phyloP scores from a whole-genome alignment of 2,113 vertebrate genomes.

The Smithornis capensis region DNA sequence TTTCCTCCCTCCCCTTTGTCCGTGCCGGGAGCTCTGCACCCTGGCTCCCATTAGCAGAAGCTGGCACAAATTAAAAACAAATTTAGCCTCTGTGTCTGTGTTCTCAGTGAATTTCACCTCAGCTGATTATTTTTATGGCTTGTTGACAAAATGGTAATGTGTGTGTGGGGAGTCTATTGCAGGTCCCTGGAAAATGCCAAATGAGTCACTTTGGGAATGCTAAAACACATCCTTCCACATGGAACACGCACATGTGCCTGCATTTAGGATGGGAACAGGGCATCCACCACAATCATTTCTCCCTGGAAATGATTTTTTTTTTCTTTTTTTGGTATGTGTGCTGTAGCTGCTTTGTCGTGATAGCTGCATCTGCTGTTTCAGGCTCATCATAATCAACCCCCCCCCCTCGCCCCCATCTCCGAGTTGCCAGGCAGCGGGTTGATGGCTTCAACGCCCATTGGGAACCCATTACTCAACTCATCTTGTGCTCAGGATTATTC shows the following conservation, averaged over 20 bases:
- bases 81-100: constrained; percentile 27
- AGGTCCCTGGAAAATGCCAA: constrained; percentile 54
- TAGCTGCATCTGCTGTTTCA: constrained; percentile 43
- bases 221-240: background rate
- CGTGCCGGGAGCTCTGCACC: background rate
- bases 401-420: background rate
- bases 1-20: background rate
- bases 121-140: constrained; percentile 11
- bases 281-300: background rate
- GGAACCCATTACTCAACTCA: constrained; percentile 74
- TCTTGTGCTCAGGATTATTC: constrained; percentile 55
- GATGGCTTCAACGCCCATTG: constrained; percentile 66
- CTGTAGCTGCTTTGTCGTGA: constrained; percentile 35
- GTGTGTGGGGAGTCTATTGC: background rate
- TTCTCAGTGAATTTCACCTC: constrained; percentile 10
- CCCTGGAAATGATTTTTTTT: background rate
- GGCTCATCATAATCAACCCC: constrained; percentile 50
- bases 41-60: constrained; percentile 10
- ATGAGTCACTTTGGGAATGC: constrained; percentile 41
- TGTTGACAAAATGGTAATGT: constrained; percentile 33
- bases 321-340: background rate
- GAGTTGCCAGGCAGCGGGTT: constrained; percentile 64
- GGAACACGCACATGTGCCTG: background rate
- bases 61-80: constrained; percentile 42
- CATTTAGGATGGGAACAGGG: background rate